Percentiles rank a stretch among this genome's conserved stretches.
phyloP scores from a whole-genome alignment of 2,113 vertebrate species.

The Grammatotria lemairii region DNA sequence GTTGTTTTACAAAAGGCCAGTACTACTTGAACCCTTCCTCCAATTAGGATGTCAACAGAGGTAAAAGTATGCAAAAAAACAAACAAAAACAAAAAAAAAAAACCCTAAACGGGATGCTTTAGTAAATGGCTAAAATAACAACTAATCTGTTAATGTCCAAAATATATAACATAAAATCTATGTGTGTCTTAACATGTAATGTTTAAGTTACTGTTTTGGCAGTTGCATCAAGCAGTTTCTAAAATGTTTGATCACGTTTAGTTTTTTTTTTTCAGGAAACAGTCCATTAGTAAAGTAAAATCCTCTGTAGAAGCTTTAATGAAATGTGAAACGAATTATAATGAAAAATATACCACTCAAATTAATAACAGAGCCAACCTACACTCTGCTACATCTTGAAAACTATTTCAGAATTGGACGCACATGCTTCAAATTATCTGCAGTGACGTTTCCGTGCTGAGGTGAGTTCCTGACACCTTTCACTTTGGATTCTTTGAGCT shows the following conservation, averaged over 20 bases:
- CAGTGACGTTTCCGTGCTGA: background rate
- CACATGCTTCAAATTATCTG: background rate
- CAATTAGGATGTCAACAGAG: background rate
- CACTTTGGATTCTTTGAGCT: background rate
- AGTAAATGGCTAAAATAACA: background rate
- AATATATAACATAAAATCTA: background rate
- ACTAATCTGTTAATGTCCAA: background rate
- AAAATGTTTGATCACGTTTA: background rate
- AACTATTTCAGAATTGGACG: background rate
- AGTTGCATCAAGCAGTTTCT: background rate
- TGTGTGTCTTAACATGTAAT: background rate
- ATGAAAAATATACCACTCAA: background rate
- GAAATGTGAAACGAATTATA: background rate
- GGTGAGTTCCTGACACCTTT: background rate
- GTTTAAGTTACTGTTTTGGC: background rate
- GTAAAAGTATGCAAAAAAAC: background rate
- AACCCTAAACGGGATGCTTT: background rate
- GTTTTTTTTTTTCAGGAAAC: background rate
- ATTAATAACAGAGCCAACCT: background rate
- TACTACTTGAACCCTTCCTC: background rate
- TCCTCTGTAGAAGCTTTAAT: background rate
- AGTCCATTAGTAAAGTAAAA: background rate
- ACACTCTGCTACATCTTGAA: background rate
- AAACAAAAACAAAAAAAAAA: fast-evolving
- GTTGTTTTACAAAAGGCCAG: background rate